Conservation (phyloP, 2,888 invertebrate genomes). For the Willowsia nigromaculata region DNA sequence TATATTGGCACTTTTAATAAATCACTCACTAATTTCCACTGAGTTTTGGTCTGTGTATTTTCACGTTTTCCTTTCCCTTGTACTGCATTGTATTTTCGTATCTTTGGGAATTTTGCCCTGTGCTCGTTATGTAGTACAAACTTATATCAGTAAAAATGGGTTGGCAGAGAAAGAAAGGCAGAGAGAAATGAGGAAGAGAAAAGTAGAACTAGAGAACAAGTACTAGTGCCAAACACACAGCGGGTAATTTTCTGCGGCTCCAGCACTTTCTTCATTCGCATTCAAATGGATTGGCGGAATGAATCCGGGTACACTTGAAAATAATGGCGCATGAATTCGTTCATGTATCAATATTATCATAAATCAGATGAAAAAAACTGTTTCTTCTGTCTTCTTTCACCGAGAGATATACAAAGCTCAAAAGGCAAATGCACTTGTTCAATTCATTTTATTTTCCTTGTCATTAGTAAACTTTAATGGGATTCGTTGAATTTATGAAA, state of each 20-base stretch:
- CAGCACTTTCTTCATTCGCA: background rate
- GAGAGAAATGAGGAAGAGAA: background rate
- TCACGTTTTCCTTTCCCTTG: background rate
- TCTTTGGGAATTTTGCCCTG: constrained; percentile 11
- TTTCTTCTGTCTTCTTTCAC: background rate
- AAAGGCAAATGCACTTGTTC: background rate
- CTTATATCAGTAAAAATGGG: background rate
- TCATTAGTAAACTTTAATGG: constrained; percentile 19
- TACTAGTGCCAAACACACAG: constrained; percentile 32
- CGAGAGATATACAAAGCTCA: background rate
- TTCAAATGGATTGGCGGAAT: background rate
- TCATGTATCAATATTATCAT: constrained; percentile 22
- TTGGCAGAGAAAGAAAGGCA: background rate
- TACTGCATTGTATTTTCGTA: background rate
- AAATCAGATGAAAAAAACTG: constrained; percentile 3
- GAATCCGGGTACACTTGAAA: background rate
- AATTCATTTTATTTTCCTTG: background rate
- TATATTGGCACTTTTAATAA: constrained; percentile 67
- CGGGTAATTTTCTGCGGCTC: constrained; percentile 45
- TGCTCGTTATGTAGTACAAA: background rate
- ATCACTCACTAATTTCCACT: constrained; percentile 66
- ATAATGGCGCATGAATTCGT: background rate
- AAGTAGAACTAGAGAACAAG: background rate
- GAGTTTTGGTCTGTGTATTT: background rate
- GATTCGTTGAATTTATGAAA: background rate